Evolutionary conservation across 2,888 invertebrate genomes (phyloP), one percentile per base, ranked within the genome.

Genomic region (Dugesia japonica): DNA sequence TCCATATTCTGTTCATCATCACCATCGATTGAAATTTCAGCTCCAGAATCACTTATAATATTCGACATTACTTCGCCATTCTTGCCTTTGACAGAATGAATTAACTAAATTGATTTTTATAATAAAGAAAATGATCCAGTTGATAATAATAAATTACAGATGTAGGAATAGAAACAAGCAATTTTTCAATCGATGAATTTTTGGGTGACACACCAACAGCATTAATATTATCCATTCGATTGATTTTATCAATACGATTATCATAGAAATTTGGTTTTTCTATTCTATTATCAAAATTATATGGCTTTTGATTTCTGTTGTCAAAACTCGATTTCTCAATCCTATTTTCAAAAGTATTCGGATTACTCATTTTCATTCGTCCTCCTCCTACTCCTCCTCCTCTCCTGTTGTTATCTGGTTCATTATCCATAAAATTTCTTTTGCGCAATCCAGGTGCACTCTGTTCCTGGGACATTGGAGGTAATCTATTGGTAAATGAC

Each of bases 311-410:
- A 38, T 38, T 38, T 13, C 17, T 38, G 17, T 38, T 38, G 17
- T 38, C 17, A 38, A 13, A 13, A 38, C 17, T 38, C 9, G 17
- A 38, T 13, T 38, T 38, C 17, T 56, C 56, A 56, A 9, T 56
- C 23, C 56, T n/a, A 7, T 4, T 7, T 56, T 56, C 56, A 56
- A 13, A 56, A 7, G 31, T 7, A 31, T 31, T 31, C 7, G 31
- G 31, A 56, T 56, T 56, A 56, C 23, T n/a, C 56, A 56, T 56
- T 56, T n/a, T 56, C 56, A 56, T 56, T 56, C 56, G 56, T 1
- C n/a, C n/a, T n/a, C n/a, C n/a, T n/a, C n/a, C n/a, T n/a, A n/a
- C n/a, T n/a, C n/a, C n/a, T n/a, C n/a, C n/a, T n/a, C 56, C 56
- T 56, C 56, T 56, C 23, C 23, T 56, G n/a, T n/a, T 56, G n/a